Evolutionary conservation across 2,113 vertebrate species (phyloP).

Genomic region (Thamnaconus septentrionalis): DNA sequence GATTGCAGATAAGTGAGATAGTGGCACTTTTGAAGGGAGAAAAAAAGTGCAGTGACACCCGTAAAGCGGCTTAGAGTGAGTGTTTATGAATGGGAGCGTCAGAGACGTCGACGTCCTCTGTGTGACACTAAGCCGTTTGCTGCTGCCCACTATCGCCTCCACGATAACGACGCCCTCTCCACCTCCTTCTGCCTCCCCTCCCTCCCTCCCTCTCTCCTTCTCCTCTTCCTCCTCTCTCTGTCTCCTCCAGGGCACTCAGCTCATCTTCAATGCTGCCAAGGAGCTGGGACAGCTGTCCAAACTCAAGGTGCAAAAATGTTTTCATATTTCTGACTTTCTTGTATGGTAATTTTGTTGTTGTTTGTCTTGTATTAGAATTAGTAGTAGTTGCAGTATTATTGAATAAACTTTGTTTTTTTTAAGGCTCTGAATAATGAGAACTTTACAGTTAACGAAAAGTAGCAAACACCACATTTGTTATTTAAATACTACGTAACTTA

Average conservation of each 20-base stretch:
- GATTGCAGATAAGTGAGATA: conserved; percentile 40
- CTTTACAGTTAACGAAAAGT: too few relatives aligned
- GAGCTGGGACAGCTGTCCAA: conserved; percentile 97
- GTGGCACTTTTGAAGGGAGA: conserved; percentile 29
- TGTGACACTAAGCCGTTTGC: conserved; percentile 60
- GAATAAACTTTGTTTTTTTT: too few relatives aligned
- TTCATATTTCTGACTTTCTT: background rate
- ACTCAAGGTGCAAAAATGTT: conserved; percentile 82
- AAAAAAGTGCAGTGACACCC: conserved; percentile 42
- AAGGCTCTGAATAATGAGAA: too few relatives aligned
- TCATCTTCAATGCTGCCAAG: conserved; percentile 98
- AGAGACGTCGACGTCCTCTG: conserved; percentile 65
- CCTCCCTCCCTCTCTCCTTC: conserved; percentile 31
- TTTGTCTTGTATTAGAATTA: too few relatives aligned
- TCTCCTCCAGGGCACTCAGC: conserved; percentile 89
- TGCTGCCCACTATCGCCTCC: conserved; percentile 8
- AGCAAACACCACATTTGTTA: too few relatives aligned
- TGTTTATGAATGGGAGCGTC: conserved; percentile 54
- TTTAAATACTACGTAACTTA: too few relatives aligned
- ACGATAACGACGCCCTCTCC: conserved; percentile 20
- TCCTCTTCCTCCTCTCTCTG: conserved; percentile 40
- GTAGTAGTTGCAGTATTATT: too few relatives aligned
- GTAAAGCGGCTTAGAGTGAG: conserved; percentile 42
- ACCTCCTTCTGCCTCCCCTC: conserved; percentile 25
- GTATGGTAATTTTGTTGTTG: too few relatives aligned